A percentile compares a stretch with the other conserved stretches of the same genome.
These are phyloP conservation scores for Anabacerthia variegaticeps DNA, from an alignment of 2,797 vertebrate genomes.

Conservation along the genomic window DNA sequence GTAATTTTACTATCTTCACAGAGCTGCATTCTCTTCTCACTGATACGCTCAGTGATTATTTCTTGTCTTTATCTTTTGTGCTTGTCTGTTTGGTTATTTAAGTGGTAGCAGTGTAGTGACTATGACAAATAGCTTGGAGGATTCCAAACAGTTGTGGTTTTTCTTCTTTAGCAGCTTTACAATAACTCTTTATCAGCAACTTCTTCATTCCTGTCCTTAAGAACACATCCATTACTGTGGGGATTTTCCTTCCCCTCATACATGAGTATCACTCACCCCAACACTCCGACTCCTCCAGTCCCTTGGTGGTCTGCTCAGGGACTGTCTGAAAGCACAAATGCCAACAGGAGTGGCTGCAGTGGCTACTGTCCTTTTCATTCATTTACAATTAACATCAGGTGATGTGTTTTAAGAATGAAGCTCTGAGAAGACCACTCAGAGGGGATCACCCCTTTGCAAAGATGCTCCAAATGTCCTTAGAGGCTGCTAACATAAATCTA, in stretches of 20 bases:
- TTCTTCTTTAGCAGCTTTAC: neutral
- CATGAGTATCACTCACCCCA: neutral
- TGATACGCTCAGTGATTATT: constrained; percentile 11
- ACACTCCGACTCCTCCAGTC: neutral
- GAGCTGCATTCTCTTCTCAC: constrained; percentile 1
- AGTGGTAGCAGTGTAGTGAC: constrained; percentile 52
- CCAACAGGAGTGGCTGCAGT: neutral
- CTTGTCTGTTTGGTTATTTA: constrained; percentile 58
- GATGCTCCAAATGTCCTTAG: neutral
- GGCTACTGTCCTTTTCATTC: neutral
- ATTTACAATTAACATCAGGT: neutral
- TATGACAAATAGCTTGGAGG: constrained; percentile 31
- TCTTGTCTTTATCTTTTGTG: constrained; percentile 47
- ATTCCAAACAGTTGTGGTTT: neutral
- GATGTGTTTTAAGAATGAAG: neutral
- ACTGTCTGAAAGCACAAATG: neutral
- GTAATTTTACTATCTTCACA: constrained; percentile 45
- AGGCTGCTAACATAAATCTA: neutral
- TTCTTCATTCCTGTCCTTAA: neutral
- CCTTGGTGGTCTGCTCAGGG: neutral
- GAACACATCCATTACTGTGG: neutral
- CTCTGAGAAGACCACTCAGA: neutral
- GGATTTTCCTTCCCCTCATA: neutral
- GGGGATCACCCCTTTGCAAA: neutral
- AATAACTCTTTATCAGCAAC: neutral